Evolutionary conservation across 2,888 invertebrate genomes (phyloP).

Genomic region (Trypoxylon attenuatum): DNA sequence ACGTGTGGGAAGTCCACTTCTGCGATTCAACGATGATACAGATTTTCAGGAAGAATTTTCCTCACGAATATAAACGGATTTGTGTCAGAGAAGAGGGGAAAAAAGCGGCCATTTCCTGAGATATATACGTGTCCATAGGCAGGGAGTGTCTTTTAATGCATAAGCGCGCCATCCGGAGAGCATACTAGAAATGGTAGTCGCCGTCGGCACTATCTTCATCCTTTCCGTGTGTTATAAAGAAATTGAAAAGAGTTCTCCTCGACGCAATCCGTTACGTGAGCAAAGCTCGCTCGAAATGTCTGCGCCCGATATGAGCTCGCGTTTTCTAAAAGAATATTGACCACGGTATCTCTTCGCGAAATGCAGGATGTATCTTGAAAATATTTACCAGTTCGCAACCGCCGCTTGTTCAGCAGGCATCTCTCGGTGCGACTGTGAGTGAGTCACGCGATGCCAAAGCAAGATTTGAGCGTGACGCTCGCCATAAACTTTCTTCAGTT

Average conservation of each 20-base stretch:
- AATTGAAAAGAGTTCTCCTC: constrained; percentile 42
- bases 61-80: background rate
- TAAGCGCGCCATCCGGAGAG: constrained; percentile 9
- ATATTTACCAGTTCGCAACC: too few species aligned
- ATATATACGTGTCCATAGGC: constrained; percentile 12
- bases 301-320: constrained; percentile 8
- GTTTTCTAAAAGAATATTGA: constrained; percentile 19
- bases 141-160: constrained; percentile 35
- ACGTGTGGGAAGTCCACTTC: too few species aligned
- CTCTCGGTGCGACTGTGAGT: too few species aligned
- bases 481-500: too few species aligned
- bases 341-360: constrained; percentile 19
- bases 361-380: too few species aligned
- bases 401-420: too few species aligned
- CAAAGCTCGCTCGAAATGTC: constrained; percentile 22
- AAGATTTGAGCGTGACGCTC: too few species aligned
- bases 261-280: constrained; percentile 33
- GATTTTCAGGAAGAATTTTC: background rate
- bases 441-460: too few species aligned
- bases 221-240: constrained; percentile 20
- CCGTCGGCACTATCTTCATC: constrained; percentile 11
- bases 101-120: constrained; percentile 40
- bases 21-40: too few species aligned
- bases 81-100: constrained; percentile 6
- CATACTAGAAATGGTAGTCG: constrained; percentile 7